Evolutionary conservation across 2,113 vertebrate species (phyloP), one percentile per base, ranked within the genome.

Genomic region (Pelodiscus sinensis): DNA sequence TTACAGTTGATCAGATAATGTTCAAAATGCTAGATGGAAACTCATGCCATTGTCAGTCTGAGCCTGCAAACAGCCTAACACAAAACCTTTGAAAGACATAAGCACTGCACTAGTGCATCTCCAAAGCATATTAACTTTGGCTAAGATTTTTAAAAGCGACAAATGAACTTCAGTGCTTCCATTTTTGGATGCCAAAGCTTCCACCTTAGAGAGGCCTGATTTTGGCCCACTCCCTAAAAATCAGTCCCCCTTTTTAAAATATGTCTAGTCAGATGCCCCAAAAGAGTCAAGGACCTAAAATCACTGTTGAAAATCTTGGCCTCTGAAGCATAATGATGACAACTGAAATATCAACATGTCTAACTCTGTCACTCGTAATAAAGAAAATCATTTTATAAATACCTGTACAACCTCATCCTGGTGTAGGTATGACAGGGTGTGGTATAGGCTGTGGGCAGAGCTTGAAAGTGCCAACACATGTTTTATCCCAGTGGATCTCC

Each of bases 11-110:
- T 71, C 77, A 78, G 4, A 60, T 27, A 58, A 84, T 60, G 29
- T 38, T 56, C 14, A 51, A 15, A 50, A 6, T 19, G 31, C 15
- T 6, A 18, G 11, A 80, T 0, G 0, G 38, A 77, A n/a, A 16
- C 22, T 90, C 56, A 15, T 38, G 87, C 50, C 14, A 73, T 15
- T 60, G 7, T 58, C 14, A 18, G 35, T 19, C 65, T 79, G 16
- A 12, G 11, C 38, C 0, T 1, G 24, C 2, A 80, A 73, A 16
- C 16, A 82, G 60, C 13, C 27, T 92, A 44, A 94, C 94, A 44
- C 2, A 83, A 14, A 1, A 90, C 1, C 2, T 14, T 85, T 86
- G 38, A 44, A n/a, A 35, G 29, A 11, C 1, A 0, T 1, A 65
- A 6, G 55, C 13, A 44, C 16, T 68, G 65, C 15, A 35, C 18